Conservation (phyloP, 2,113 vertebrate species). For the Orientallactaga bullata region DNA sequence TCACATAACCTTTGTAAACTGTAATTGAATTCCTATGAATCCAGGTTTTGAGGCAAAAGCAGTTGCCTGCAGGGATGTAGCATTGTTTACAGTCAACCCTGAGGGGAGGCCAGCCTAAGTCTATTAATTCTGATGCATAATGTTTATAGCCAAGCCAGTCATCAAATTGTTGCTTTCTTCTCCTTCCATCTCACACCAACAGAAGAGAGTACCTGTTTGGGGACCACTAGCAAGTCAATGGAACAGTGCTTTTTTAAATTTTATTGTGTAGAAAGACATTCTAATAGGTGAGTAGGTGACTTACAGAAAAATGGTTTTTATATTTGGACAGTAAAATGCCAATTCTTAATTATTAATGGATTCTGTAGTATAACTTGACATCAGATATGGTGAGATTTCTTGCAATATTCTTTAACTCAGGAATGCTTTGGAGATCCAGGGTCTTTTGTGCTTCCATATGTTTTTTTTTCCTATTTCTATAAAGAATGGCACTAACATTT, state of each 20-base stretch:
- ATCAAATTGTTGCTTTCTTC: background rate
- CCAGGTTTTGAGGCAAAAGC: slow-evolving; percentile 60
- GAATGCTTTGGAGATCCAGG: too few relatives aligned
- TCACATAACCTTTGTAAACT: slow-evolving; percentile 39
- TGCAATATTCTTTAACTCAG: too few relatives aligned
- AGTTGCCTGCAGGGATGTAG: background rate
- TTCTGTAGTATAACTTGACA: too few relatives aligned
- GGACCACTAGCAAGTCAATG: background rate
- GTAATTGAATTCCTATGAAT: slow-evolving; percentile 65
- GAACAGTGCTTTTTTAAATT: slow-evolving; percentile 37
- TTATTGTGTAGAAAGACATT: background rate
- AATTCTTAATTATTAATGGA: slow-evolving; percentile 28
- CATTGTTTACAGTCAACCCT: background rate
- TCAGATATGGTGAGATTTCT: too few relatives aligned
- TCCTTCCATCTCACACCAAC: background rate
- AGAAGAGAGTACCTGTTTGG: slow-evolving; percentile 6
- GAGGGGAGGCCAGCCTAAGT: background rate
- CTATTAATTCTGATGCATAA: background rate
- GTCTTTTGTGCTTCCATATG: too few relatives aligned
- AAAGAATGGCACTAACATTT: too few relatives aligned
- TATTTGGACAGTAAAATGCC: background rate
- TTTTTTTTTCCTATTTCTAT: too few relatives aligned
- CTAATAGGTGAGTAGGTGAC: background rate
- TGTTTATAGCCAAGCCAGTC: slow-evolving; percentile 8
- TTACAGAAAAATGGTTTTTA: background rate